Base-by-base conservation (phyloP, 2,797 vertebrate genomes). In the Darevskia nairensis region DNA sequence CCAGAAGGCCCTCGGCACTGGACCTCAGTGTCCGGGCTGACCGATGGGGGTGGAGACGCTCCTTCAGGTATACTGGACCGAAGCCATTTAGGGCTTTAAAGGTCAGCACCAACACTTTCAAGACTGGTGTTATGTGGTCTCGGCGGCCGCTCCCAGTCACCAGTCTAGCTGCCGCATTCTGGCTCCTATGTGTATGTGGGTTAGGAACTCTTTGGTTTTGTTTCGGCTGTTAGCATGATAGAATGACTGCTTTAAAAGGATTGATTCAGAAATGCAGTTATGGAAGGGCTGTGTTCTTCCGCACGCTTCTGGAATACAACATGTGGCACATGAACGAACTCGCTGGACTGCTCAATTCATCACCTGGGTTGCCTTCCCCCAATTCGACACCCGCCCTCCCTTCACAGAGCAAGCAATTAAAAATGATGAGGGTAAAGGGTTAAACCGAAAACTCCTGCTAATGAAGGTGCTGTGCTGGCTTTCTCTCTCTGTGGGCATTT, bases 361-460 rank as follows among this genome's bases (percentile, higher is more conserved):
- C 89, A 87, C 90, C 90, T 81, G 21, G 82, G 91, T 80, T 78
- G 46, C 84, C 83, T 15, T 77, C 86, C n/a, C 90, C 66, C 41
- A 81, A 55, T 86, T 69, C 86, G 72, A 88, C 29, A 1, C 79
- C 86, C 46, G 88, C 35, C 55, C 82, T 91, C 82, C 85, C 91
- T 94, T 94, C 92, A 84, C 4, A 80, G 74, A 85, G 83, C 3
- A 81, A 92, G 96, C 96, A 96, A 96, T 96, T 96, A 96, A 95
- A 97, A 95, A 86, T 93, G 95, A 95, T 89, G 93, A 92, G 96
- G 95, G 94, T 92, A 92, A 95, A 94, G 94, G 94, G 95, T 94
- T 94, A 94, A 95, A 92, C 88, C 80, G 86, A 87, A 90, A 92
- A 89, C 3, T 93, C 75, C 85, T 89, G 84, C 91, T 96, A 95